Conservation (phyloP, 2,888 invertebrate species). For the Hydriomena furcata region DNA sequence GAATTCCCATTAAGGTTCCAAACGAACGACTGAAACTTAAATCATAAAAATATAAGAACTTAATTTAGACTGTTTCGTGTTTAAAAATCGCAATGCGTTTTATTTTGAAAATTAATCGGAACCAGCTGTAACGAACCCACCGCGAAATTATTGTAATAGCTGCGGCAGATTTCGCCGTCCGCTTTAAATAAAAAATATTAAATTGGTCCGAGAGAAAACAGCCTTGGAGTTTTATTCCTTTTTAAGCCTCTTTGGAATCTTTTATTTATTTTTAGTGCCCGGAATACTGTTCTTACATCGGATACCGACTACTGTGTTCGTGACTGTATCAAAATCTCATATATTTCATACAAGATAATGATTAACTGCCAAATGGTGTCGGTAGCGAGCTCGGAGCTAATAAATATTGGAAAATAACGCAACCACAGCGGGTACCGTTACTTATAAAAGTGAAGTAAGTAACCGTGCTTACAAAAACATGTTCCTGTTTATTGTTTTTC, state of each 20-base stretch:
- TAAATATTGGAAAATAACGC: slow-evolving; percentile 36
- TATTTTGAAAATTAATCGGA: slow-evolving; percentile 29
- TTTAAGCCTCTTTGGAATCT: slow-evolving; percentile 34
- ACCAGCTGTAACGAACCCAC: slow-evolving; percentile 35
- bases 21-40: no score
- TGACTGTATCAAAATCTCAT: slow-evolving; percentile 22
- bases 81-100: slow-evolving; percentile 23
- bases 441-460: slow-evolving; percentile 35
- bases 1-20: no score
- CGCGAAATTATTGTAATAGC: slow-evolving; percentile 37
- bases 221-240: slow-evolving; percentile 33
- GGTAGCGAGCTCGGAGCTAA: slow-evolving; percentile 28
- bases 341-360: slow-evolving; percentile 26
- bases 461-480: slow-evolving; percentile 36
- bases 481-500: slow-evolving; percentile 42
- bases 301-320: slow-evolving; percentile 15
- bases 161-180: slow-evolving; percentile 32
- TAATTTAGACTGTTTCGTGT: slow-evolving; percentile 12
- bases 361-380: slow-evolving; percentile 28
- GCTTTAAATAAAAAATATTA: slow-evolving; percentile 35
- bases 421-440: slow-evolving; percentile 31
- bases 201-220: slow-evolving; percentile 35
- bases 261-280: slow-evolving; percentile 27
- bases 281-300: slow-evolving; percentile 15
- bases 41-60: not conserved